Conservation (phyloP, 2,888 invertebrate species). For the Cynaeus angustus region DNA sequence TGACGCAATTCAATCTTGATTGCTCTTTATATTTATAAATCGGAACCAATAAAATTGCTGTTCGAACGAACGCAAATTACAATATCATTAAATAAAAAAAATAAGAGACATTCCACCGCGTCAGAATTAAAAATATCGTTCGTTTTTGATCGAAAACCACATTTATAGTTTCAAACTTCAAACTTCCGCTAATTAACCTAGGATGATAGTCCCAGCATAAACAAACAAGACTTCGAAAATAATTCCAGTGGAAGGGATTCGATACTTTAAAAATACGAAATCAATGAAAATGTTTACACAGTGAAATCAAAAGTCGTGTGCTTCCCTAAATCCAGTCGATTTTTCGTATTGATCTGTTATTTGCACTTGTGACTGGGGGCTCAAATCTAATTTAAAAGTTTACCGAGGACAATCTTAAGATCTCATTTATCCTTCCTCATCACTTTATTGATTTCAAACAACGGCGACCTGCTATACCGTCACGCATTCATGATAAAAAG, state of each 20-base stretch:
- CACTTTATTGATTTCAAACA: constrained; percentile 34
- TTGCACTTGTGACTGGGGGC: constrained; percentile 36
- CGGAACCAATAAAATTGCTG: constrained; percentile 29
- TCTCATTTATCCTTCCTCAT: constrained; percentile 45
- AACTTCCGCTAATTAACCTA: constrained; percentile 46
- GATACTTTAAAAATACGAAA: constrained; percentile 8
- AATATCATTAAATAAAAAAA: constrained; percentile 30
- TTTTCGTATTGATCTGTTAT: constrained; percentile 42
- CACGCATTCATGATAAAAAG: constrained; percentile 16
- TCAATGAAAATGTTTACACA: constrained; percentile 28
- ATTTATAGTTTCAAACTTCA: constrained; percentile 13
- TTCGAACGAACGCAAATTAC: constrained; percentile 29
- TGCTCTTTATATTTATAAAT: constrained; percentile 47
- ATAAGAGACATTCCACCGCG: neutral
- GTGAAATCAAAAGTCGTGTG: constrained; percentile 25
- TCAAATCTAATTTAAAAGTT: constrained; percentile 48
- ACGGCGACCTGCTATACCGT: constrained; percentile 11
- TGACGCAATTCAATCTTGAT: constrained; percentile 47
- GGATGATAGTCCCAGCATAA: constrained; percentile 27
- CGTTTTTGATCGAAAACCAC: neutral
- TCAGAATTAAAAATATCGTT: constrained; percentile 8
- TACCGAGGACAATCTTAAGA: constrained; percentile 42
- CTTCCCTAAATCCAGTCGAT: constrained; percentile 11
- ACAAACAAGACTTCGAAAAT: constrained; percentile 39
- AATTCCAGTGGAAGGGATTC: constrained; percentile 18